Evolutionary conservation across 64 coral and sea anemone genomes (phyloP).

Genomic region (Porites lutea): DNA sequence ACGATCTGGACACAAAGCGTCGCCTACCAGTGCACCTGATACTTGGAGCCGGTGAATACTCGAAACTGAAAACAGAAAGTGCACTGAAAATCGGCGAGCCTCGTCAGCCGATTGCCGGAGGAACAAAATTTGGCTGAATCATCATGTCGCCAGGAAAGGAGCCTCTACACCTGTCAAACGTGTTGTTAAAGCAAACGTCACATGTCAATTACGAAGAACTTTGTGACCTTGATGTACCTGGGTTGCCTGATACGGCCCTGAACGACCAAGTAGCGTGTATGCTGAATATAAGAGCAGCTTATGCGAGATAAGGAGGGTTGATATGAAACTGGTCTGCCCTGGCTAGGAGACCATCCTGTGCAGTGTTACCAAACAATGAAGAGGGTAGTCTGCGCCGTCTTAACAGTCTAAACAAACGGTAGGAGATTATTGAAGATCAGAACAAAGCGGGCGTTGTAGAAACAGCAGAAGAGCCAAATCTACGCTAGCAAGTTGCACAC

Average conservation of each 20-base stretch:
- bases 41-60: conserved; percentile 23
- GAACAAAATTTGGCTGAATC: neutral
- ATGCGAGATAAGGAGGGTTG: conserved; percentile 1
- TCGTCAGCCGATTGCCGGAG: neutral
- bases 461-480: neutral
- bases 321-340: neutral
- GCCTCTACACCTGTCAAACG: neutral
- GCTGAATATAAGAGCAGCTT: neutral
- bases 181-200: conserved; percentile 2
- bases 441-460: neutral
- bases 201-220: conserved; percentile 14
- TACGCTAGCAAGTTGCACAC: neutral
- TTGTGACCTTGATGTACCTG: neutral
- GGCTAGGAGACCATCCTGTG: neutral
- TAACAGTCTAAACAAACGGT: neutral
- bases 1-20: neutral
- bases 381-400: neutral
- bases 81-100: neutral
- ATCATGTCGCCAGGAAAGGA: conserved; percentile 21
- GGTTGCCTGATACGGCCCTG: neutral
- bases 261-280: conserved; percentile 1
- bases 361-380: neutral
- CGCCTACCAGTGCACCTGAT: neutral
- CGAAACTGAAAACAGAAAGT: conserved; percentile 14
- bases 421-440: conserved; percentile 1